Evolutionary conservation across 2,888 invertebrate genomes (phyloP), one percentile per base, ranked within the genome.

Genomic region (Blomia tropicalis): DNA sequence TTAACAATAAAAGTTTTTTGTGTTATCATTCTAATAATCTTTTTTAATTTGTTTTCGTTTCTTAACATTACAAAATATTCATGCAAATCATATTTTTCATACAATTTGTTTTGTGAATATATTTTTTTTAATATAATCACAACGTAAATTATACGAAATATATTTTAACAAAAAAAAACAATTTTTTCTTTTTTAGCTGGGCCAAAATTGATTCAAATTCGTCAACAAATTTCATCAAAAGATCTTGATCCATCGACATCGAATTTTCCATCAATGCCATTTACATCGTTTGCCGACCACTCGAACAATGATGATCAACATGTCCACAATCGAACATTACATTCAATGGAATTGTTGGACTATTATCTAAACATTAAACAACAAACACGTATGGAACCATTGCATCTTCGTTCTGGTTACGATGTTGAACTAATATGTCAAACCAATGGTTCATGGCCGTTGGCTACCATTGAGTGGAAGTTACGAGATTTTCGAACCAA

Each of bases 291-390:
- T n/a, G 23, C 7, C 7, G 5, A 11, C 7, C 22, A 27, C 11
- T 25, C 14, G 23, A 19, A n/a, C 27, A 47, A 47, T 11, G 51
- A 22, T 27, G 51, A n/a, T 27, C 22, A 27, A 7, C 51, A 47
- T n/a, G 5, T 47, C 11, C 25, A 25, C 29, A 56, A 56, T 25
- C 56, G 56, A 27, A 56, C 56, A 22, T 56, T 23, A 30, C 56
- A 56, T 25, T 56, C 56, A 56, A 56, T 56, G 30, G 29, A 29
- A 11, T 23, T 56, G 23, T 30, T 56, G n/a, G 56, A 56, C 23
- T 29, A 56, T 11, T 56, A 56, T 31, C 31, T 56, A 25, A 23
- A 56, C 29, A 11, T 11, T 25, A 23, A 56, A n/a, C 29, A 25
- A 14, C 29, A 27, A 14, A 14, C 7, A 25, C 22, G 11, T n/a